Evolutionary conservation across 2,113 vertebrate species (phyloP).

Genomic region (Rhinoptilus africanus): DNA sequence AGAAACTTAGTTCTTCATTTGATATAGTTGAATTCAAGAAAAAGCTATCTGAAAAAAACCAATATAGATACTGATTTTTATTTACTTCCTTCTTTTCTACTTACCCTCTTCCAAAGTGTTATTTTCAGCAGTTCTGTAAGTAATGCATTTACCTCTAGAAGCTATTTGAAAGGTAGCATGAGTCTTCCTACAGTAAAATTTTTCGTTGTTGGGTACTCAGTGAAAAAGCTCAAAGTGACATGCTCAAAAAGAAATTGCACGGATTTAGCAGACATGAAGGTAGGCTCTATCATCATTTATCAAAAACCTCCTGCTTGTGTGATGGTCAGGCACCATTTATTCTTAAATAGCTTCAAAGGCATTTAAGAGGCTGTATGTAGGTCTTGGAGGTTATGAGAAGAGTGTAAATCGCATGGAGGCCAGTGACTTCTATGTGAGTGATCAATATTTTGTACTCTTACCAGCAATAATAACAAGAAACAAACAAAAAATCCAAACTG

Average conservation of each 20-base stretch:
- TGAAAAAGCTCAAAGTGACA: background rate
- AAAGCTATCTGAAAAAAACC: background rate
- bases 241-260: background rate
- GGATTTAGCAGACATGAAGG: background rate
- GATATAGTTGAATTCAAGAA: background rate
- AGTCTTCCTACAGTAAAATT: background rate
- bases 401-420: background rate
- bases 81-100: no score
- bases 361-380: background rate
- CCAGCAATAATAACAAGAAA: background rate
- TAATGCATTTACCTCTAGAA: background rate
- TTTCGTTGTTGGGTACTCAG: background rate
- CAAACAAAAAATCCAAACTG: background rate
- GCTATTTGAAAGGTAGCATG: background rate
- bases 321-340: background rate
- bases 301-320: background rate
- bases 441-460: background rate
- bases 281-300: background rate
- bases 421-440: background rate
- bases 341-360: background rate
- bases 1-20: background rate
- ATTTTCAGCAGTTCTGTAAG: background rate
- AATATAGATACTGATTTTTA: background rate
- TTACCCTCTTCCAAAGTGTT: background rate
- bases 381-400: background rate